Conservation (phyloP, 2,113 vertebrate genomes). For the Corynorhinus townsendii region DNA sequence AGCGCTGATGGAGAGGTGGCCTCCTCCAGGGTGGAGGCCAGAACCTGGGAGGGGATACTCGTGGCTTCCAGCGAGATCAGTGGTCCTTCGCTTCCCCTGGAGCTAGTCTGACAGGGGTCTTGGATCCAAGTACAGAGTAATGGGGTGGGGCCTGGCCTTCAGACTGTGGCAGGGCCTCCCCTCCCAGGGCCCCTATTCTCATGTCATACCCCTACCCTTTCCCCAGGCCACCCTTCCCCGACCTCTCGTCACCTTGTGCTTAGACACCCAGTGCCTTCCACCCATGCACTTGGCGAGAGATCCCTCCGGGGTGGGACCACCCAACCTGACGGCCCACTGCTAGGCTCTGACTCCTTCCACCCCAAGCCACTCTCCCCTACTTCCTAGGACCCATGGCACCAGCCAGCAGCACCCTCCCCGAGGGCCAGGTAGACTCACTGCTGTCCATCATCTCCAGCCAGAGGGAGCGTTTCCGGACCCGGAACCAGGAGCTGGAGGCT, state of each 20-base stretch:
- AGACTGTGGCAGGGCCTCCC: not conserved
- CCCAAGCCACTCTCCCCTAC: not conserved
- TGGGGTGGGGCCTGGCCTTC: not conserved
- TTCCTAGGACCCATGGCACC: conserved; percentile 59
- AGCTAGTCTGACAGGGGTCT: not conserved
- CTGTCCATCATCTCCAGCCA: conserved; percentile 99
- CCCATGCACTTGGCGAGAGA: not conserved
- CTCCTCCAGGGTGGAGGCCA: not conserved
- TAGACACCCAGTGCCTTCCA: not conserved
- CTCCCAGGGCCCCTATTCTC: not conserved
- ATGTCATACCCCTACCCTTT: too few species aligned
- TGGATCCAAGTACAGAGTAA: not conserved
- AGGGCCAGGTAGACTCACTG: conserved; percentile 94
- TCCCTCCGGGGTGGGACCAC: not conserved
- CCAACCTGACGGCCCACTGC: not conserved
- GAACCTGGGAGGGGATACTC: too few species aligned
- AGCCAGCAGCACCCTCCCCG: conserved; percentile 78
- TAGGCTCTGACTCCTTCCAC: not conserved
- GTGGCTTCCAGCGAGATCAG: not conserved
- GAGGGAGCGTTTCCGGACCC: conserved; percentile 92
- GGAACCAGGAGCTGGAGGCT: conserved; percentile 94
- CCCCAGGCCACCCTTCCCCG: not conserved
- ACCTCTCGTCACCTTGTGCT: not conserved
- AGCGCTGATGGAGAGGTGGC: fast-evolving
- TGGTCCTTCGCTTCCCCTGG: not conserved